phyloP scores from a whole-genome alignment of 30 jellyfish, hydroid and myxozoan species.

The Hydractinia echinata region DNA sequence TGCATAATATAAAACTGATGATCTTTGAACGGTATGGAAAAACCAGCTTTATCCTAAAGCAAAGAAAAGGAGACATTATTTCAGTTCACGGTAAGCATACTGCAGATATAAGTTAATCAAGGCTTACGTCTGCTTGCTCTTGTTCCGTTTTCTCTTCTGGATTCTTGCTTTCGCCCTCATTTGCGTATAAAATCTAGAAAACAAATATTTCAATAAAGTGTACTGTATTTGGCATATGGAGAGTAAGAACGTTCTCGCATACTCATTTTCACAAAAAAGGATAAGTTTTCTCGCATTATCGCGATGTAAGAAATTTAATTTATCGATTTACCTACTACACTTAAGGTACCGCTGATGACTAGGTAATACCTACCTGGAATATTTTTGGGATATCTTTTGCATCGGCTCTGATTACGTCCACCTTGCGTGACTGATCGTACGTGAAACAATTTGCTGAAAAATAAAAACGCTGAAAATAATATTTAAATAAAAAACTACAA shows the following conservation, averaged over 20 bases:
- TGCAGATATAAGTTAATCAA: neutral
- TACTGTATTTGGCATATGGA: no score
- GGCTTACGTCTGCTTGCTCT: constrained; percentile 56
- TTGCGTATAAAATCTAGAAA: constrained; percentile 65
- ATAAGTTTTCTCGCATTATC: no score
- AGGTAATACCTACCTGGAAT: constrained; percentile 59
- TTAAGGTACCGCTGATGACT: no score
- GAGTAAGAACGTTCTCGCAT: no score
- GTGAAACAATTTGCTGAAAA: constrained; percentile 70
- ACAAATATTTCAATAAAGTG: neutral
- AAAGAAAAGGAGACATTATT: neutral
- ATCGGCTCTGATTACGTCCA: constrained; percentile 85
- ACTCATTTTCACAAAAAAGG: no score
- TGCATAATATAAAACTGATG: constrained; percentile 86
- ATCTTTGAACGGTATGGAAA: constrained; percentile 54
- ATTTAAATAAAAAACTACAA: neutral
- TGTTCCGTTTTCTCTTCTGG: constrained; percentile 81
- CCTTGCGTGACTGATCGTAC: constrained; percentile 92
- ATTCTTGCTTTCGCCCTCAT: constrained; percentile 84
- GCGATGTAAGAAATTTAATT: no score
- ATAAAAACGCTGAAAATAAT: neutral
- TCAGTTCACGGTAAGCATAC: neutral
- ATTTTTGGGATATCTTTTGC: constrained; percentile 90
- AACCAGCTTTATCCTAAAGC: constrained; percentile 67
- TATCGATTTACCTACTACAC: no score